A percentile compares a stretch with the other conserved stretches of the same genome.
These are phyloP conservation scores for Enteromius mattozi DNA, from an alignment of 2,797 vertebrate species.

Conservation along the genomic window DNA sequence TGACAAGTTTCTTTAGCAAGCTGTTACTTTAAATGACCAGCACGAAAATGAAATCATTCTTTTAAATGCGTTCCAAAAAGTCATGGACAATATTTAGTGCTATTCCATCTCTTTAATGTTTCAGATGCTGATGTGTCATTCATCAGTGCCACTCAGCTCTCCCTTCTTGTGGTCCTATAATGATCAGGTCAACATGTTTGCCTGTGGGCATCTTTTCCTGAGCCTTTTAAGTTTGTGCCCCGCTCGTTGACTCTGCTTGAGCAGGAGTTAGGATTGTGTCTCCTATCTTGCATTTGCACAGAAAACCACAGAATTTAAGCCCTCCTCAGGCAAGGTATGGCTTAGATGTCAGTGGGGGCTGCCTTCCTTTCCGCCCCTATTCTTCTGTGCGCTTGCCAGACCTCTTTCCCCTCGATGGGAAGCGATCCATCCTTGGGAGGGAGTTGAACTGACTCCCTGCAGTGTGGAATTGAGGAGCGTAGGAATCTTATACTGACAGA, in stretches of 20 bases:
- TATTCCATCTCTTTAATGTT: conserved; percentile 8
- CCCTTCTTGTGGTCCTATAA: conserved; percentile 58
- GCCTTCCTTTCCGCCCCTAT: conserved; percentile 57
- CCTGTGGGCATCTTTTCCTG: conserved; percentile 69
- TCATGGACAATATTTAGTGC: background rate
- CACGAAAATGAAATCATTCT: background rate
- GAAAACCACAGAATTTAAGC: conserved; percentile 66
- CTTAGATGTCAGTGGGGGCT: conserved; percentile 59
- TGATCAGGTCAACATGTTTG: conserved; percentile 77
- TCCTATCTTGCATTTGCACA: conserved; percentile 64
- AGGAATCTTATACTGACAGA: conserved; percentile 37
- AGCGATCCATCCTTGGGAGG: conserved; percentile 50
- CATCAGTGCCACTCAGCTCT: conserved; percentile 25
- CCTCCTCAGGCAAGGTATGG: conserved; percentile 64
- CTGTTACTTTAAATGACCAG: background rate
- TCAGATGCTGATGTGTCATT: conserved; percentile 2
- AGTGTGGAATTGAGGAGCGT: conserved; percentile 29
- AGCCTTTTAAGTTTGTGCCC: conserved; percentile 64
- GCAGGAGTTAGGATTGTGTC: conserved; percentile 62
- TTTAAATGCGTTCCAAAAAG: background rate
- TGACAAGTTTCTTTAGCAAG: background rate
- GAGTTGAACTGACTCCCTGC: conserved; percentile 40
- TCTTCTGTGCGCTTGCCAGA: conserved; percentile 65
- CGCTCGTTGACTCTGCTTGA: conserved; percentile 56
- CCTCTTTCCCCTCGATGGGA: conserved; percentile 55